phyloP scores from a whole-genome alignment of 1,140 invertebrate species.

The Musca vetustissima region DNA sequence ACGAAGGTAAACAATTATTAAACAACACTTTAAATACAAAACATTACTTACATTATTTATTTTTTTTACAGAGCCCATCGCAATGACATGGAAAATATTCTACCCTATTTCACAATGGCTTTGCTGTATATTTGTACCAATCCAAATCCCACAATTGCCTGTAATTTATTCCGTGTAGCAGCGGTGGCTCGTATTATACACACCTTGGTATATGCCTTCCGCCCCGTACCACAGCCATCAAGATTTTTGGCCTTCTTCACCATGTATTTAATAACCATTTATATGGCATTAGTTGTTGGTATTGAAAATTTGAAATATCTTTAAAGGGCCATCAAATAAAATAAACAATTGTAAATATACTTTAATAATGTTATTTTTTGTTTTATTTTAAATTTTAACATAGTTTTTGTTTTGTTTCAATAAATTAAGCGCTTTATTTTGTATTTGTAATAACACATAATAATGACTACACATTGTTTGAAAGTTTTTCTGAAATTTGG shows the following conservation, averaged over 20 bases:
- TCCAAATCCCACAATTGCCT: constrained; percentile 59
- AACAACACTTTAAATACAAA: neutral
- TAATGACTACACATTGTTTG: neutral
- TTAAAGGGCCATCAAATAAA: no score
- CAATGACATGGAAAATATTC: constrained; percentile 72
- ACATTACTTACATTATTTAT: neutral
- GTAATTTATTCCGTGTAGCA: constrained; percentile 62
- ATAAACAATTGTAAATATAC: neutral
- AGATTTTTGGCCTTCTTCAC: constrained; percentile 60
- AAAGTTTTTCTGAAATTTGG: no score
- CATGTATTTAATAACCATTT: constrained; percentile 58
- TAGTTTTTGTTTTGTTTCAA: constrained; percentile 14
- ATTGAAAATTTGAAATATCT: constrained; percentile 40
- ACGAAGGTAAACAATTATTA: constrained; percentile 37
- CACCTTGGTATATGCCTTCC: constrained; percentile 63
- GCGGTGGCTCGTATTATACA: constrained; percentile 61
- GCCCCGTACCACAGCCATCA: constrained; percentile 61
- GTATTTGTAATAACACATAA: constrained; percentile 14
- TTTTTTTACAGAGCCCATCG: constrained; percentile 62
- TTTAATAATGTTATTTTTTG: neutral
- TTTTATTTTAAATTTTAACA: constrained; percentile 1
- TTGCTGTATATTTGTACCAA: constrained; percentile 63
- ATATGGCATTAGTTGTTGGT: constrained; percentile 58
- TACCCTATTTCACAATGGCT: constrained; percentile 64
- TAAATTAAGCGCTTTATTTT: constrained; percentile 14